Percentiles rank a stretch among this genome's conserved stretches.
Evolutionary conservation across 2,888 invertebrate genomes (phyloP).

Genomic region (Drosophila fulvimacula): DNA sequence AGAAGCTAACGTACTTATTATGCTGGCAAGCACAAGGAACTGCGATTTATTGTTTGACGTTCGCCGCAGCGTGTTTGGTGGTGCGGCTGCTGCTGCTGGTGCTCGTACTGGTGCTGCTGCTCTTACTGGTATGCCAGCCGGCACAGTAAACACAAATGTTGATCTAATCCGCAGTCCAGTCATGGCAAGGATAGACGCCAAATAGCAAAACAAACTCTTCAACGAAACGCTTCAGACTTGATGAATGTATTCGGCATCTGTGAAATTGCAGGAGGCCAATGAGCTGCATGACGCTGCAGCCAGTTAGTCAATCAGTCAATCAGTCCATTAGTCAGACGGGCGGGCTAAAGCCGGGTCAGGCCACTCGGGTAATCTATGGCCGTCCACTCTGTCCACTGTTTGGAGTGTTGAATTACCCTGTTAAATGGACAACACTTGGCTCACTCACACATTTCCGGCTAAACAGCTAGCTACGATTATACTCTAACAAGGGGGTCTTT

Average conservation of each 20-base stretch:
- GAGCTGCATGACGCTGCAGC: conserved; percentile 60
- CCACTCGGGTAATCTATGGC: conserved; percentile 2
- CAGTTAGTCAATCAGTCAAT: conserved; percentile 30
- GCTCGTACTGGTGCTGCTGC: conserved; percentile 39
- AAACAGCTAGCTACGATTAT: conserved; percentile 14
- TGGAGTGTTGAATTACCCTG: conserved; percentile 58
- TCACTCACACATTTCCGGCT: conserved; percentile 34
- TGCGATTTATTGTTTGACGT: conserved; percentile 81
- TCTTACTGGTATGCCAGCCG: conserved; percentile 37
- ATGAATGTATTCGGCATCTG: conserved; percentile 51
- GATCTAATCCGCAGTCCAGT: conserved; percentile 71
- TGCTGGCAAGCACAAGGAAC: conserved; percentile 76
- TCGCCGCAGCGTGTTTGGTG: conserved; percentile 55
- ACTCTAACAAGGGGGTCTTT: neutral
- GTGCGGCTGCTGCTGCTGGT: conserved; percentile 16
- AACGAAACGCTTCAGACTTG: conserved; percentile 39
- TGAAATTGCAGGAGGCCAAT: conserved; percentile 53
- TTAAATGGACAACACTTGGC: conserved; percentile 53
- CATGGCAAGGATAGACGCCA: conserved; percentile 48
- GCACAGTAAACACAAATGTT: conserved; percentile 67
- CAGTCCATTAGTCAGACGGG: conserved; percentile 4
- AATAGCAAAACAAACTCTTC: conserved; percentile 64
- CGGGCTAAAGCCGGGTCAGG: conserved; percentile 4
- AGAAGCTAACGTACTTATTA: conserved; percentile 74
- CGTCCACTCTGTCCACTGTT: conserved; percentile 28